phyloP scores from a whole-genome alignment of 2,797 vertebrate genomes.

The Morus bassanus region DNA sequence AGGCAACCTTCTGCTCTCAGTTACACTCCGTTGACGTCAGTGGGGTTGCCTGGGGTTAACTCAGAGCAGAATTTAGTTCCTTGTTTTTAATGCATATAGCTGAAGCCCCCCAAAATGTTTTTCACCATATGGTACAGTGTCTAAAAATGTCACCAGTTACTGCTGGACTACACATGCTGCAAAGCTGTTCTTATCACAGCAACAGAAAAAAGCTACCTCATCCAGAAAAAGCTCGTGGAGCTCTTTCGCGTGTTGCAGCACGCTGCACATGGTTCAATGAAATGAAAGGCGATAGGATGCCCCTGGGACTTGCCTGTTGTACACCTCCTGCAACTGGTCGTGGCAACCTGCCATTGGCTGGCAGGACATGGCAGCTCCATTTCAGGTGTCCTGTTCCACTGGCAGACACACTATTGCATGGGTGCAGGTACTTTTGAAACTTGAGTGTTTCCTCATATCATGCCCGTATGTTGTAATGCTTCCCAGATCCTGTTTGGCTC shows the following conservation, averaged over 20 bases:
- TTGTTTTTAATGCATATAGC: neutral
- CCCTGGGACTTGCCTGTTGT: neutral
- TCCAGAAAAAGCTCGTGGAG: neutral
- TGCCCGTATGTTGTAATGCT: neutral
- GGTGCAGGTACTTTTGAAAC: constrained; percentile 8
- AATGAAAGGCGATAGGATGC: neutral
- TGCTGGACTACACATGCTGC: neutral
- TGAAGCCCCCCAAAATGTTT: neutral
- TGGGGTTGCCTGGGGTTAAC: constrained; percentile 35
- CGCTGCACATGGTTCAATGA: accelerated
- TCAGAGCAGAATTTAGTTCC: neutral
- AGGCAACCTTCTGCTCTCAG: constrained; percentile 54
- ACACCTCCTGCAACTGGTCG: neutral
- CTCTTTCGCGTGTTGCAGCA: neutral
- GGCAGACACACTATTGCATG: neutral
- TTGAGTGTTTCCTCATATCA: neutral
- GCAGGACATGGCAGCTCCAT: neutral
- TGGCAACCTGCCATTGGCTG: neutral
- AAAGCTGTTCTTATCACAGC: neutral
- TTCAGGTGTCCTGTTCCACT: constrained; percentile 1
- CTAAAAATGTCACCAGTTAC: neutral
- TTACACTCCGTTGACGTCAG: constrained; percentile 58
- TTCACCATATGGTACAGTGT: neutral
- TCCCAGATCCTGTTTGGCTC: neutral
- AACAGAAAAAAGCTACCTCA: neutral